A percentile compares a stretch with the other conserved stretches of the same genome.
phyloP scores from a whole-genome alignment of 2,888 invertebrate species.

The Clitarchus hookeri region DNA sequence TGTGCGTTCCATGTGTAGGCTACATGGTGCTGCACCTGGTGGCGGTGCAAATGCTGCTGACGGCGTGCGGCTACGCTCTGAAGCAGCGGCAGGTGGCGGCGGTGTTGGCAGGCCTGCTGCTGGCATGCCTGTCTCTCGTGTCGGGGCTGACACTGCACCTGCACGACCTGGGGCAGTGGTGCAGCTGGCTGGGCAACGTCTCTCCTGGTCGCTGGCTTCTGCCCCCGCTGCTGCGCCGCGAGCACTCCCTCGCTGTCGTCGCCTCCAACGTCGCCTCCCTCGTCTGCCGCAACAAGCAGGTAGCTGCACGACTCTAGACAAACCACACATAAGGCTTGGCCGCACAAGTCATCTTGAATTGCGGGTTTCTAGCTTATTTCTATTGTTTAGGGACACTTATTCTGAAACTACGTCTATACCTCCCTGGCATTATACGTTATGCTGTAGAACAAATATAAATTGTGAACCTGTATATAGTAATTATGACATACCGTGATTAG shows the following conservation, averaged over 20 bases:
- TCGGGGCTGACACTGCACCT: slow-evolving; percentile 73
- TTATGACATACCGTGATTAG: too few relatives aligned
- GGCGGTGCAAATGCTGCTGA: slow-evolving; percentile 51
- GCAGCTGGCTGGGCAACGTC: slow-evolving; percentile 68
- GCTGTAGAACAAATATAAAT: too few relatives aligned
- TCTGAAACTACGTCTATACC: too few relatives aligned
- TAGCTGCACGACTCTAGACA: neutral
- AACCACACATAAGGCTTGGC: too few relatives aligned
- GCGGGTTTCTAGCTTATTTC: too few relatives aligned
- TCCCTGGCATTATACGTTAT: too few relatives aligned
- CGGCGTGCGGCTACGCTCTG: slow-evolving; percentile 69
- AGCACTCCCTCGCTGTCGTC: slow-evolving; percentile 68
- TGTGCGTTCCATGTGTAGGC: slow-evolving; percentile 55
- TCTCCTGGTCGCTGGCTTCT: slow-evolving; percentile 77
- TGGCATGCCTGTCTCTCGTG: slow-evolving; percentile 64
- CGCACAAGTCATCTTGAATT: too few relatives aligned
- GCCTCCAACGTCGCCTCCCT: slow-evolving; percentile 60
- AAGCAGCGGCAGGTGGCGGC: slow-evolving; percentile 66
- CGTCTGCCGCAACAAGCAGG: slow-evolving; percentile 71
- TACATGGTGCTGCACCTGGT: slow-evolving; percentile 65
- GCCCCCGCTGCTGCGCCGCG: slow-evolving; percentile 67
- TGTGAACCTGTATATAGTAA: too few relatives aligned
- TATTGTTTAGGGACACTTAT: too few relatives aligned
- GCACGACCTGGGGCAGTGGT: slow-evolving; percentile 67
- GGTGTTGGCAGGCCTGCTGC: slow-evolving; percentile 63